Evolutionary conservation across 2,888 invertebrate genomes (phyloP), one percentile per base, ranked within the genome.

Genomic region (Ormyrus pomaceus): DNA sequence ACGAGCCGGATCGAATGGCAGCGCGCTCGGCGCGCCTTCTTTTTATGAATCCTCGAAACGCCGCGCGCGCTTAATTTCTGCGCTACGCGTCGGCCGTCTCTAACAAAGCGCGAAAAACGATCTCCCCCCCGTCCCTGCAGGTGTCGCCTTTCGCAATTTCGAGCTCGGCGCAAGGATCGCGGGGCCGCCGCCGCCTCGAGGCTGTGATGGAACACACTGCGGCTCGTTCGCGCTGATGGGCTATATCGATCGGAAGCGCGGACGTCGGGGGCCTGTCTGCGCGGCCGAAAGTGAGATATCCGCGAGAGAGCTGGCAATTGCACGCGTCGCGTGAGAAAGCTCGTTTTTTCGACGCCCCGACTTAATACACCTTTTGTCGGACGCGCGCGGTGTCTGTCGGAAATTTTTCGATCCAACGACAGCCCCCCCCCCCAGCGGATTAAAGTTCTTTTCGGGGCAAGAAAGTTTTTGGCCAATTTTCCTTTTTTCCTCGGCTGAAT

Each of bases 1-100:
- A 79, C 82, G 78, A 81, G 81, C 78, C 81, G 78, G 74, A 78
- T 81, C 81, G 81, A 81, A 78, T 81, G 77, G 70, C 77, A 80
- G 0, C 75, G 13, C 13, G 13, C 74, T 64, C 64, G 34, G 78
- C 78, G 68, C 77, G 64, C 76, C 59, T 71, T 71, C 65, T 61
- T 53, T 72, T 72, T 77, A 71, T 61, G 68, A 62, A 79, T 73
- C 78, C 68, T 56, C 73, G 72, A 68, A 78, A 78, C 61, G 59
- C 51, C 9, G 62, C 50, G 34, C 9, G 13, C 62, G n/a, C 34
- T 34, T 9, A 62, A 48, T 48, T 34, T 5, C 53, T 19, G 10
- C 13, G 53, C 65, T n/a, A 75, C 46, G 48, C 53, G 64, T 10
- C 46, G 11, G 11, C 11, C 56, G 48, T 13, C 56, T 10, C n/a